Evolutionary conservation across 2,113 vertebrate genomes (phyloP).

Genomic region (Tetrao urogallus): DNA sequence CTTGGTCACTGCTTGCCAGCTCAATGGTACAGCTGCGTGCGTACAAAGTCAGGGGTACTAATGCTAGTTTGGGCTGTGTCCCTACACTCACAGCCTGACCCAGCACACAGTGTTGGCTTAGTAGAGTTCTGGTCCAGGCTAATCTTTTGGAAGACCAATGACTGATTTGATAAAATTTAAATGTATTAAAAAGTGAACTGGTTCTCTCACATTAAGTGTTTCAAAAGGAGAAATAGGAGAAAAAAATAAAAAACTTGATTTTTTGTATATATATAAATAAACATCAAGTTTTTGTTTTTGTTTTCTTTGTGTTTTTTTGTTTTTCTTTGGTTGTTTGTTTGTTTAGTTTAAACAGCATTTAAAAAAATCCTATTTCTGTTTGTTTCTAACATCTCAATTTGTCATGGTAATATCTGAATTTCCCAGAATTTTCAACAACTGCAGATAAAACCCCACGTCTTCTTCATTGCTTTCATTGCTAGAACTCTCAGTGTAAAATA

Average conservation of each 20-base stretch:
- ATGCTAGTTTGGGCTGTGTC: accelerated
- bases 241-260: background rate
- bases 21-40: accelerated
- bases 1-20: background rate
- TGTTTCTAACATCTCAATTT: background rate
- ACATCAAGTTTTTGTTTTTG: background rate
- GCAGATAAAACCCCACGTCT: background rate
- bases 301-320: background rate
- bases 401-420: background rate
- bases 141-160: background rate
- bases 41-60: accelerated
- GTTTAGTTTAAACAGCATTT: background rate
- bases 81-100: background rate
- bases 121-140: background rate
- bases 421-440: background rate
- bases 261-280: background rate
- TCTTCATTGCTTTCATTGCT: background rate
- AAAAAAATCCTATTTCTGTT: background rate
- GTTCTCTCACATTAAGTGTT: background rate
- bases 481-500: background rate
- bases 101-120: accelerated
- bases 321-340: too few relatives aligned
- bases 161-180: background rate
- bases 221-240: background rate
- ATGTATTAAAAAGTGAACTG: background rate